Base-by-base conservation (phyloP, 2,797 vertebrate species). In the Decapterus maruadsi region DNA sequence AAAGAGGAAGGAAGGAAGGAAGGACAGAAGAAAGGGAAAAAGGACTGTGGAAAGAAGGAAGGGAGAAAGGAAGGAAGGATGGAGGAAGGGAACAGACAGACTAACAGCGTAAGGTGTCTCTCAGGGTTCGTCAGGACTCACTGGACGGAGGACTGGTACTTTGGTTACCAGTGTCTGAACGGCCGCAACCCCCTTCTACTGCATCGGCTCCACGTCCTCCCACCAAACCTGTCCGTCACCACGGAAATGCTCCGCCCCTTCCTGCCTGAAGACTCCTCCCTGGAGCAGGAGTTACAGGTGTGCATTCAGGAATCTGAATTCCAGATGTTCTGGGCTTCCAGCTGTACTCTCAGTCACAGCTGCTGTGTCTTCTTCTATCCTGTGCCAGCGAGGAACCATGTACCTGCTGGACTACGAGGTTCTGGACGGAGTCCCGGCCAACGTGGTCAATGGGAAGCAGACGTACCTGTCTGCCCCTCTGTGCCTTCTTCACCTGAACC, bases 91-190 rank as follows among this genome's bases (percentile, higher is more conserved):
- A 26, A 26, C 26, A 26, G 26, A 38, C 36, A 55, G 50, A 20
- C 4, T 46, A 17, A 48, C 46, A 48, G 46, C 20, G 1, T 4
- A 0, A 14, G 3, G 4, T 56, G 13, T 70, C 8, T 68, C 72
- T 57, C 81, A 97, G 96, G 86, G 20, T 95, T 95, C 10, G 90
- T 96, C 14, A 56, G 88, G 0, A 73, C 92, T 59, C 94, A 96
- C 74, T 97, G 96, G 96, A 72, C 29, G 34, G 94, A 96, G 7
- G 96, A 96, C 17, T 71, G 87, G 1, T 97, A 95, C 74, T 97
- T 97, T 57, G 96, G 96, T 22, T 92, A 95, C 81, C 96, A 96
- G 83, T 94, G 93, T 87, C 91, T 96, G 78, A 96, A 96, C 0
- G 96, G 96, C 58, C 88, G 93, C 42, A 97, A 97, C 88, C 96